phyloP scores from a whole-genome alignment of 1,140 invertebrate genomes.

The Teleogryllus occipitalis region DNA sequence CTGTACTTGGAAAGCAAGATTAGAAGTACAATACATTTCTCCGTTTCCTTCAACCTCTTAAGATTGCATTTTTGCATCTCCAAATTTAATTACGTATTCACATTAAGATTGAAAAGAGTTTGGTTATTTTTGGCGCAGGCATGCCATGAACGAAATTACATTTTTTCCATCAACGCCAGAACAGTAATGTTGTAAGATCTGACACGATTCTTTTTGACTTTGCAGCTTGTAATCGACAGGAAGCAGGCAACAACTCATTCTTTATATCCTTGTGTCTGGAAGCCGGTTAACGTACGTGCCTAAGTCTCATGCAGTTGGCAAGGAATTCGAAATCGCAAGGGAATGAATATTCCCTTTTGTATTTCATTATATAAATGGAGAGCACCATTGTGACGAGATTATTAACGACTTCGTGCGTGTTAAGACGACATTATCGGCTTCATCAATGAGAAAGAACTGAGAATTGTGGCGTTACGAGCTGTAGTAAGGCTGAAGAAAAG shows the following conservation, averaged over 20 bases:
- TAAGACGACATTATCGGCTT: background rate
- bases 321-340: background rate
- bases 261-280: background rate
- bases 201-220: background rate
- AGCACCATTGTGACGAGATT: background rate
- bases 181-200: background rate
- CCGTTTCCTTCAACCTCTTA: no score
- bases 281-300: background rate
- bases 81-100: background rate
- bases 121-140: background rate
- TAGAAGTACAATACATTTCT: no score
- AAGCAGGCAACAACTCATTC: background rate
- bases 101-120: background rate
- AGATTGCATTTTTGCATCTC: no score
- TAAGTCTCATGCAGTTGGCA: background rate
- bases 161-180: background rate
- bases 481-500: no score
- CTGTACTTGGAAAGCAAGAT: no score
- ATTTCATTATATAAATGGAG: constrained; percentile 2
- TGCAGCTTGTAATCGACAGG: background rate
- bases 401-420: background rate
- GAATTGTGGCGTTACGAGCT: no score
- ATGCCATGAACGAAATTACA: background rate
- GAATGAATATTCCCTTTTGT: background rate
- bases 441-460: no score